phyloP scores from a whole-genome alignment of 2,797 vertebrate species.

The Neoniphon sammara region DNA sequence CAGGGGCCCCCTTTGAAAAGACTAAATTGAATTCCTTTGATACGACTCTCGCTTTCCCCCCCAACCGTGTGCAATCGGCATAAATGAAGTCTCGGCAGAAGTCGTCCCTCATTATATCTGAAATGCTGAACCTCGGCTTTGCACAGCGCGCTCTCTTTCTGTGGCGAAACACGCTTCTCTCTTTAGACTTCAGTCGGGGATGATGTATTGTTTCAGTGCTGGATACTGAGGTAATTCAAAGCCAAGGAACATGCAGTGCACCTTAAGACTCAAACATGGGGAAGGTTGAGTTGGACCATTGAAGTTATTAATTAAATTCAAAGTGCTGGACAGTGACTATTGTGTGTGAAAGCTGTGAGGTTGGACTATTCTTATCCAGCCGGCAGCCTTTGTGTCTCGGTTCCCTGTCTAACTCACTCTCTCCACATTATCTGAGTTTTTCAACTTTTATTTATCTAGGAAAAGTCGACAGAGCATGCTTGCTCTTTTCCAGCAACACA shows the following conservation, averaged over 20 bases:
- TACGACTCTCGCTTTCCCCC: slow-evolving; percentile 38
- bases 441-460: too few species aligned
- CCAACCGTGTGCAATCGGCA: slow-evolving; percentile 62
- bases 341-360: slow-evolving; percentile 24
- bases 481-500: too few species aligned
- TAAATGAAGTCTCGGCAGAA: slow-evolving; percentile 77
- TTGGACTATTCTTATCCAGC: neutral
- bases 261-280: slow-evolving; percentile 34
- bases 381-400: neutral
- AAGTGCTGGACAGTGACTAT: slow-evolving; percentile 31
- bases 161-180: slow-evolving; percentile 31
- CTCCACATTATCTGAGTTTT: neutral
- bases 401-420: neutral
- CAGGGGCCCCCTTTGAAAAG: slow-evolving; percentile 67
- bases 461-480: too few species aligned
- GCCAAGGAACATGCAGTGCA: slow-evolving; percentile 35
- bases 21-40: slow-evolving; percentile 79
- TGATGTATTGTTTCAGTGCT: slow-evolving; percentile 64
- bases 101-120: slow-evolving; percentile 75
- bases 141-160: slow-evolving; percentile 39
- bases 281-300: slow-evolving; percentile 46
- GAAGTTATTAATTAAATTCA: slow-evolving; percentile 60
- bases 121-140: slow-evolving; percentile 65
- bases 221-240: slow-evolving; percentile 58
- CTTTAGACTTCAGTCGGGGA: slow-evolving; percentile 43